Percentiles rank a stretch among this genome's conserved stretches.
Evolutionary conservation across 2,797 vertebrate genomes (phyloP).

Genomic region (Clarias fuscus): DNA sequence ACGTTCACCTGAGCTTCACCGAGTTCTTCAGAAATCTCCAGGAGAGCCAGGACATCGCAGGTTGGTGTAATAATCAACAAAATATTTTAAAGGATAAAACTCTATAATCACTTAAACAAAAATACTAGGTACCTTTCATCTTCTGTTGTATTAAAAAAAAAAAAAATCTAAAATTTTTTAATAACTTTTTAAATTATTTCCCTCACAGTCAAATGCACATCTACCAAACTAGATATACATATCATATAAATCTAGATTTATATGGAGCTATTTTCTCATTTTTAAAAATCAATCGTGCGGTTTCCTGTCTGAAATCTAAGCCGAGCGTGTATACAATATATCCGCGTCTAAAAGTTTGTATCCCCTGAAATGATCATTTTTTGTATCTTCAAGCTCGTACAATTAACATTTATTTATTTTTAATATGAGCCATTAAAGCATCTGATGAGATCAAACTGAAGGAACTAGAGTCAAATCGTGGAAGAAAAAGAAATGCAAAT

Average conservation of each 20-base stretch:
- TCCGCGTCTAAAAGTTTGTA: neutral
- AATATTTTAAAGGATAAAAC: constrained; percentile 21
- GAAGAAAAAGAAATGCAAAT: neutral
- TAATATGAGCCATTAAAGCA: neutral
- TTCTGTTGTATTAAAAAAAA: neutral
- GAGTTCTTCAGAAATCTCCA: constrained; percentile 29
- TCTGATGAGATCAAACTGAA: neutral
- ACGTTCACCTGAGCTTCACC: constrained; percentile 76
- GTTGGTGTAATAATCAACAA: neutral
- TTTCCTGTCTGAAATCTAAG: neutral
- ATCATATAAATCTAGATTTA: neutral
- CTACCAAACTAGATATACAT: neutral
- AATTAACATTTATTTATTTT: neutral
- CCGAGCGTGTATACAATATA: neutral
- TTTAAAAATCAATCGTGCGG: neutral
- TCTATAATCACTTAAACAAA: neutral
- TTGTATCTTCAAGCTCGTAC: neutral
- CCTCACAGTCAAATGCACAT: neutral
- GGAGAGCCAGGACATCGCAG: neutral
- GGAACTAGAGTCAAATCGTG: too few relatives aligned
- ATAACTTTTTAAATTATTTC: too few relatives aligned
- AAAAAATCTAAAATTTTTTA: neutral
- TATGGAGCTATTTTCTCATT: neutral
- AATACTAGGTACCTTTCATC: neutral
- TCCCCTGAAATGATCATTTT: neutral